phyloP scores from a whole-genome alignment of 2,113 vertebrate species.

The Oryzias woworae region DNA sequence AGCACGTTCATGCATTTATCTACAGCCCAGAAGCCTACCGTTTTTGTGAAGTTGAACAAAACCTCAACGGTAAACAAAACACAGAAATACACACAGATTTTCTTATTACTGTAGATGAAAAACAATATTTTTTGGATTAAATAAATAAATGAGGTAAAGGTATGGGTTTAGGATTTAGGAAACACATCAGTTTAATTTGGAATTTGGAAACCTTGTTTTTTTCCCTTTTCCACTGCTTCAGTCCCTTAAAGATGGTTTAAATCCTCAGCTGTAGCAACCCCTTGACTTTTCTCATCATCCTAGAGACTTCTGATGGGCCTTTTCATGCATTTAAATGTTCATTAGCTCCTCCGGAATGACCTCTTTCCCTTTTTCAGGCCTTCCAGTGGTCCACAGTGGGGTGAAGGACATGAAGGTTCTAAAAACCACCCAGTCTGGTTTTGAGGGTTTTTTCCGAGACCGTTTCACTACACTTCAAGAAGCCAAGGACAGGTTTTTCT shows the following conservation, averaged over 20 bases:
- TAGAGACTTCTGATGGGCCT: background rate
- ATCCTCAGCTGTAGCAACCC: too few species aligned
- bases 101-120: background rate
- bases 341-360: background rate
- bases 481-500: slow-evolving; percentile 87
- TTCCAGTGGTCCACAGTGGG: slow-evolving; percentile 85
- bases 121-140: background rate
- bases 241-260: too few species aligned
- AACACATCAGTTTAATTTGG: too few species aligned
- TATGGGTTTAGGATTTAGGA: too few species aligned
- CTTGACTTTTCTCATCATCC: background rate
- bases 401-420: slow-evolving; percentile 89
- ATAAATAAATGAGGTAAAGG: background rate
- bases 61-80: slow-evolving; percentile 75
- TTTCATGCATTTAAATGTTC: background rate
- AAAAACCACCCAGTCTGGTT: slow-evolving; percentile 95
- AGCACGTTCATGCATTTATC: slow-evolving; percentile 86
- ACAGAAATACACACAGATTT: background rate
- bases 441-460: slow-evolving; percentile 87
- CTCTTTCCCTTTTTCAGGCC: slow-evolving; percentile 65
- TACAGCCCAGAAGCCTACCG: slow-evolving; percentile 77
- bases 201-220: too few species aligned
- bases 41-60: slow-evolving; percentile 86
- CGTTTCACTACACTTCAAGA: slow-evolving; percentile 90
- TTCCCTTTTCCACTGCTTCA: too few species aligned